Evolutionary conservation across 2,888 invertebrate species (phyloP), one percentile per base, ranked within the genome.

Genomic region (Athalia cordata): DNA sequence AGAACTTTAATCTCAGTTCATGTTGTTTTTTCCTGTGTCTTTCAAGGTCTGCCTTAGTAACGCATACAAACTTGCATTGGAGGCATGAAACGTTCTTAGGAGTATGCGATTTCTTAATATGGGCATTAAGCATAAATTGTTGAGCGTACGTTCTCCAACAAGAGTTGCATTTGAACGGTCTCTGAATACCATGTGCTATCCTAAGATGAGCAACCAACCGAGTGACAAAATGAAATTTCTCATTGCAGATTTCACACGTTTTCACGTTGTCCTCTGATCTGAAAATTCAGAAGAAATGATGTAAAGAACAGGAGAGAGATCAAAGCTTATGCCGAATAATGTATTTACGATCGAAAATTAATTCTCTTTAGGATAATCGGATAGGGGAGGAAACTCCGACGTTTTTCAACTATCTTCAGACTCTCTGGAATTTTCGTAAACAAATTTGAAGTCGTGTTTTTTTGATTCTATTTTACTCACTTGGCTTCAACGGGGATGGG

Each of bases 91-190:
- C 81, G 11, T 84, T 85, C 49, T 84, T 84, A 7, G 86, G 83
- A 0, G 84, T 86, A 80, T 88, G 88, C 0, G 82, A 82, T 61
- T 86, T 87, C 62, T 86, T 86, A 15, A 88, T 84, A 77, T 87
- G 88, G 0, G 86, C 86, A 75, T 88, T 88, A 15, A 88, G 79
- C 82, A 86, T 85, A 70, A 87, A 88, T 43, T 87, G 85, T 65
- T 87, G 87, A 1, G 86, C 83, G 64, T 87, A 88, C 3, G 84
- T 83, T 67, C 87, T 88, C 0, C 80, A 85, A 78, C 89, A 88
- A 11, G 82, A 81, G 55, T 77, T 78, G 70, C 88, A 89, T 70
- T 86, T 86, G 80, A 87, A 89, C 0, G 89, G 89, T 8, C 87
- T 84, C 11, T 85, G 82, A 59, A 87, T 86, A 11, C 86, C 85